Evolutionary conservation across 2,113 vertebrate genomes (phyloP).

Genomic region (Phaethon lepturus): DNA sequence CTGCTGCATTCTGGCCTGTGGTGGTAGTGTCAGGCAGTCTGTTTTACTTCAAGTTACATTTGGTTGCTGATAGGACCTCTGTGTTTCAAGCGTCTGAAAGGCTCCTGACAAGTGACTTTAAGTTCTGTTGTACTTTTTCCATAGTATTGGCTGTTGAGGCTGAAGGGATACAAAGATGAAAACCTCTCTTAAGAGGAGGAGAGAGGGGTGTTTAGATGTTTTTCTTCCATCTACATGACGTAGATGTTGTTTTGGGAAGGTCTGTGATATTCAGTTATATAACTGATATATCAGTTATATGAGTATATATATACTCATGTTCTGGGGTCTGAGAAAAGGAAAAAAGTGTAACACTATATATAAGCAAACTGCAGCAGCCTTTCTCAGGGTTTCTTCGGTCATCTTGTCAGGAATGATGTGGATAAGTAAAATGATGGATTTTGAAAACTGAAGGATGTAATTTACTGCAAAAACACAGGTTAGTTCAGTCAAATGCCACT

Average conservation of each 20-base stretch:
- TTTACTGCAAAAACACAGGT: not conserved
- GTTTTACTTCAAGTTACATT: not conserved
- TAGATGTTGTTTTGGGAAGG: not conserved
- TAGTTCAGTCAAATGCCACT: not conserved
- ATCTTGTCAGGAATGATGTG: not conserved
- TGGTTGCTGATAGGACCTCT: not conserved
- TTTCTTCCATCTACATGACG: not conserved
- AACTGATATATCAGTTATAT: no score
- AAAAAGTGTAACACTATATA: not conserved
- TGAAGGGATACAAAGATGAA: not conserved
- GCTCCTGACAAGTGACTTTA: not conserved
- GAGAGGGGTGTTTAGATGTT: not conserved
- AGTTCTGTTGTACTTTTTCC: not conserved
- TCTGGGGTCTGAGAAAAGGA: not conserved
- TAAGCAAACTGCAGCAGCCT: not conserved
- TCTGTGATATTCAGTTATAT: not conserved
- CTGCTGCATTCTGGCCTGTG: not conserved
- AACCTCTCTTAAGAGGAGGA: not conserved
- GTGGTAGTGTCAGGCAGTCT: not conserved
- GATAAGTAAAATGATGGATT: not conserved
- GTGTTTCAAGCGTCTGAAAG: not conserved
- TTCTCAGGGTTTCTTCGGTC: not conserved
- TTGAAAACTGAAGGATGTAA: not conserved
- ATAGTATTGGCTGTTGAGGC: not conserved
- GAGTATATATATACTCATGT: not conserved